phyloP scores from a whole-genome alignment of 1,140 invertebrate genomes.

The Drosophila baimaii region DNA sequence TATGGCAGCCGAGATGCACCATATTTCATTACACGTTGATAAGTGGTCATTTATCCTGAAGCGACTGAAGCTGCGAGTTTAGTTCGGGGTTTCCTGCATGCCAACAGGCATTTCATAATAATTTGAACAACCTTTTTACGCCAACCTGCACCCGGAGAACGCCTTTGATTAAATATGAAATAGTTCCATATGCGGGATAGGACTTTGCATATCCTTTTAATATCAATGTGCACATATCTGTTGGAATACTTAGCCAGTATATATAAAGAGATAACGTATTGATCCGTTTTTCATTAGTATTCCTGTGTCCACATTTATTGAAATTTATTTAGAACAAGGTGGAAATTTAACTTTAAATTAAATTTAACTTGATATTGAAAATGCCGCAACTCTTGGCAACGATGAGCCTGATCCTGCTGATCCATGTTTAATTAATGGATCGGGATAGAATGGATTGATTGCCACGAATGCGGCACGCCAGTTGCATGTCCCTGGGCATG shows the following conservation, averaged over 20 bases:
- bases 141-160: slow-evolving; percentile 50
- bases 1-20: slow-evolving; percentile 58
- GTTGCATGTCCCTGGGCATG: slow-evolving; percentile 96
- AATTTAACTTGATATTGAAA: too few relatives aligned
- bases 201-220: neutral
- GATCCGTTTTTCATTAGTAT: too few relatives aligned
- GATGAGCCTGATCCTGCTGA: too few relatives aligned
- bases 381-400: too few relatives aligned
- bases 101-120: slow-evolving; percentile 84
- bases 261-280: too few relatives aligned
- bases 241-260: too few relatives aligned
- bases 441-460: too few relatives aligned
- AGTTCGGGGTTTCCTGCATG: slow-evolving; percentile 54
- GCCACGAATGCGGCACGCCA: slow-evolving; percentile 91
- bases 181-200: slow-evolving; percentile 17
- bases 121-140: slow-evolving; percentile 80
- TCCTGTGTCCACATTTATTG: too few relatives aligned
- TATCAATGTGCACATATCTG: too few relatives aligned
- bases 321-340: too few relatives aligned
- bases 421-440: too few relatives aligned
- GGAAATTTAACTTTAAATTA: too few relatives aligned
- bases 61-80: neutral
- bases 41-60: slow-evolving; percentile 78
- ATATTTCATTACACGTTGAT: slow-evolving; percentile 82
- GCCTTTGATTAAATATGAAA: slow-evolving; percentile 61